Evolutionary conservation across 2,888 invertebrate species (phyloP).

Genomic region (Tinea pellionella): DNA sequence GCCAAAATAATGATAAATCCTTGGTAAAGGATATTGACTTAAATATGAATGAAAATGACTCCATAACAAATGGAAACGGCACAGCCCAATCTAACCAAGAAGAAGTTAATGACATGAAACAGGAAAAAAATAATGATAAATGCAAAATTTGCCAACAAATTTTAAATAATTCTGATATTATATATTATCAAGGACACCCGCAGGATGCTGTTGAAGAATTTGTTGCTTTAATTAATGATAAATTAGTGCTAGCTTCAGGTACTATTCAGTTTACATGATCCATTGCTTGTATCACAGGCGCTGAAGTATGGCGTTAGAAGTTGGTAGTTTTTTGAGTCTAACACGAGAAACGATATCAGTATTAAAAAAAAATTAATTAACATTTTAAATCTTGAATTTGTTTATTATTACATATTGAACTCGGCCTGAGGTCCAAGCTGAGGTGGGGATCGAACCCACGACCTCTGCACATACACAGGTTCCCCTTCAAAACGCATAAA

Average conservation of each 20-base stretch:
- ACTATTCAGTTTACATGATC: constrained; percentile 25
- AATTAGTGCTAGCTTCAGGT: constrained; percentile 78
- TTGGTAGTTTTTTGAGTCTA: too few relatives aligned
- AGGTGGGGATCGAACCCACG: too few relatives aligned
- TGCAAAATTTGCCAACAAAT: constrained; percentile 58
- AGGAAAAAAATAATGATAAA: constrained; percentile 30
- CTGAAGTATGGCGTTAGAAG: too few relatives aligned
- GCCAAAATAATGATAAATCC: not conserved
- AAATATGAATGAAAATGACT: constrained; percentile 1
- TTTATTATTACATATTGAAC: too few relatives aligned
- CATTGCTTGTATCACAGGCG: not conserved
- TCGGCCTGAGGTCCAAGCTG: too few relatives aligned
- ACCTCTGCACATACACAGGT: too few relatives aligned
- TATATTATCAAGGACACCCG: constrained; percentile 80
- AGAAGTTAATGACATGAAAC: not conserved
- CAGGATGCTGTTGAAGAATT: constrained; percentile 81
- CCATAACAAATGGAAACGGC: not conserved
- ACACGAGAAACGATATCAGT: too few relatives aligned
- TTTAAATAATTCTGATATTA: constrained; percentile 57
- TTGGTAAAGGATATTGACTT: not conserved
- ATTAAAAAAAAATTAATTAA: too few relatives aligned
- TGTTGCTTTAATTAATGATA: constrained; percentile 79
- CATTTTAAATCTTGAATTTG: too few relatives aligned
- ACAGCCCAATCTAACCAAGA: not conserved
- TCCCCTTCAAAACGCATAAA: too few relatives aligned